phyloP scores from a whole-genome alignment of 2,888 invertebrate species.

The Diarsia rubi region DNA sequence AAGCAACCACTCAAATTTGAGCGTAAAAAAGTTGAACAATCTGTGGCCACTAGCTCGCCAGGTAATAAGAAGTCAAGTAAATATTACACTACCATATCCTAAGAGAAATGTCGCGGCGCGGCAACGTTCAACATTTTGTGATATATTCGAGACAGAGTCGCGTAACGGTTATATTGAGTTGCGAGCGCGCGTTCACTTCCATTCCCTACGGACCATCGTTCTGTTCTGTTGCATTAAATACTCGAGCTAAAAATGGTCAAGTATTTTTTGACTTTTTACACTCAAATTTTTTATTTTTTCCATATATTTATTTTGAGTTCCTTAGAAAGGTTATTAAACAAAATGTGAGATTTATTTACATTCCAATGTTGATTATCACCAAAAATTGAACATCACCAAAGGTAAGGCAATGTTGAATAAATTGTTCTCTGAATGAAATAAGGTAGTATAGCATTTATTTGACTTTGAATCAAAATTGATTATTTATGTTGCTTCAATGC shows the following conservation, averaged over 20 bases:
- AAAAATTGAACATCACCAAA: conserved; percentile 87
- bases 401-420: conserved; percentile 87
- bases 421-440: conserved; percentile 83
- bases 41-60: conserved; percentile 92
- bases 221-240: conserved; percentile 87
- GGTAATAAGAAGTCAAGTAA: conserved; percentile 92
- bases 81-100: conserved; percentile 91
- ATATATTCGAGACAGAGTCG: conserved; percentile 70
- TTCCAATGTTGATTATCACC: conserved; percentile 87
- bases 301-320: conserved; percentile 82
- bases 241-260: conserved; percentile 91
- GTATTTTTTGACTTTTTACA: conserved; percentile 91
- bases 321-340: conserved; percentile 78
- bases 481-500: conserved; percentile 77
- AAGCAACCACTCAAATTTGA: conserved; percentile 94
- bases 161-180: conserved; percentile 68
- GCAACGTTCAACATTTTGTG: conserved; percentile 74
- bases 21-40: conserved; percentile 92
- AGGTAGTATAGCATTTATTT: conserved; percentile 92
- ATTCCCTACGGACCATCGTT: conserved; percentile 81
- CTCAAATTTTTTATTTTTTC: conserved; percentile 87
- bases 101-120: conserved; percentile 79
- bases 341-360: conserved; percentile 86
- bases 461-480: conserved; percentile 80
- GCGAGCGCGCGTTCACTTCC: conserved; percentile 76